A percentile compares a stretch with the other conserved stretches of the same genome.
phyloP scores from a whole-genome alignment of 2,113 vertebrate species.

The Tapirus terrestris region DNA sequence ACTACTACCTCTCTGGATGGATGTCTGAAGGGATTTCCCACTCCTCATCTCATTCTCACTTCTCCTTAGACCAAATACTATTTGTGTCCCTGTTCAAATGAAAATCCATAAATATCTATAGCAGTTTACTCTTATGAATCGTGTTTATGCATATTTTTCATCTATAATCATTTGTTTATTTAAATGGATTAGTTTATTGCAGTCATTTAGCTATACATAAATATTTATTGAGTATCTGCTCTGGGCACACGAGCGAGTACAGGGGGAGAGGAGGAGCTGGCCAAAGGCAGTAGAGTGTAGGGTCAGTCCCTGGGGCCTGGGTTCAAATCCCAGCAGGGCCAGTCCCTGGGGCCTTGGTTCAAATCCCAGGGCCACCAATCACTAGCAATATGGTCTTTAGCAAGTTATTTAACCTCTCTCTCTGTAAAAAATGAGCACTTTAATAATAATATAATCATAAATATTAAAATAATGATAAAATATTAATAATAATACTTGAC shows the following conservation, averaged over 20 bases:
- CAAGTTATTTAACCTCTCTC: background rate
- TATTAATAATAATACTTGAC: background rate
- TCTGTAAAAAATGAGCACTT: background rate
- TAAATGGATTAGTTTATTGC: conserved; percentile 50
- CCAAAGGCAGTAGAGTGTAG: background rate
- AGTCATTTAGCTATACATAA: background rate
- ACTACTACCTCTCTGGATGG: background rate
- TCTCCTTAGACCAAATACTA: background rate
- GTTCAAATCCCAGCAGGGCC: background rate
- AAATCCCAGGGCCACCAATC: background rate
- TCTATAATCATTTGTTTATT: conserved; percentile 58
- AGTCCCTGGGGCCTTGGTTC: background rate
- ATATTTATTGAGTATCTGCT: conserved; percentile 58
- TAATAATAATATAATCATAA: background rate
- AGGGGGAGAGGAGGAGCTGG: background rate
- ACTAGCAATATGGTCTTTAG: background rate
- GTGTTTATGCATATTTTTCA: conserved; percentile 40
- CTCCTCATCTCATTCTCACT: background rate
- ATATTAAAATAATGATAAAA: background rate
- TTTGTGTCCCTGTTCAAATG: background rate
- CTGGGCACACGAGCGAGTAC: background rate
- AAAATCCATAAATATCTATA: conserved; percentile 44
- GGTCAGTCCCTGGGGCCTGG: background rate
- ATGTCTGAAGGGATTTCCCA: background rate
- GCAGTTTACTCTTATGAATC: background rate